Evolutionary conservation across 2,797 vertebrate genomes (phyloP).

Genomic region (Triplophysa yarkandensis): DNA sequence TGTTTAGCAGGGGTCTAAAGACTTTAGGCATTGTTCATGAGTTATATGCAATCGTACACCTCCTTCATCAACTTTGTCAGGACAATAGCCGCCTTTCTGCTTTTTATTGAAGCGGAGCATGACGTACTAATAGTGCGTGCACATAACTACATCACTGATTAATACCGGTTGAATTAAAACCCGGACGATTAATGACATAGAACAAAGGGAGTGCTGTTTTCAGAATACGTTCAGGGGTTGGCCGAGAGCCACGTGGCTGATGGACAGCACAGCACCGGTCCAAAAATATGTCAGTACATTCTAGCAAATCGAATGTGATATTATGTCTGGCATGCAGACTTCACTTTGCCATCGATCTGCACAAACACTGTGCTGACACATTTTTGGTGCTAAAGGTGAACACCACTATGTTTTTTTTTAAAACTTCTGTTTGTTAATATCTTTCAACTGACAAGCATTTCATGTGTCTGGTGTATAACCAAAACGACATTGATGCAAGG

Average conservation of each 20-base stretch:
- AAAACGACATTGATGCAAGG: background rate
- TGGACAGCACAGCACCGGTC: conserved; percentile 60
- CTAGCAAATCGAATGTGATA: conserved; percentile 58
- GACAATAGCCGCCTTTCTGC: conserved; percentile 12
- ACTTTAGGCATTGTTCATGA: conserved; percentile 33
- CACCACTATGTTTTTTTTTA: conserved; percentile 28
- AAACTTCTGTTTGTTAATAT: conserved; percentile 11
- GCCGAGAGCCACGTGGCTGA: conserved; percentile 56
- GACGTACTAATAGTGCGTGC: conserved; percentile 48
- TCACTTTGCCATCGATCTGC: conserved; percentile 58
- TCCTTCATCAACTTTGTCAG: conserved; percentile 32
- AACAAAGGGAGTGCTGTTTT: conserved; percentile 66
- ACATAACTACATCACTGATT: conserved; percentile 67
- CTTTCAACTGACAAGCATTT: conserved; percentile 26
- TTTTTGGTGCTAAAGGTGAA: conserved; percentile 50
- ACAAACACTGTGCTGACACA: conserved; percentile 56
- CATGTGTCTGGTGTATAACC: background rate
- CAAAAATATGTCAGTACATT: conserved; percentile 66
- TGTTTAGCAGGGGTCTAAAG: conserved; percentile 16
- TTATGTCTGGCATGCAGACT: conserved; percentile 64
- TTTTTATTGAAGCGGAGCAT: conserved; percentile 20
- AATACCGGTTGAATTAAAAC: conserved; percentile 61
- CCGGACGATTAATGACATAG: conserved; percentile 47
- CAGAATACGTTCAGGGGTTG: conserved; percentile 53
- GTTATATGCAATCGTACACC: conserved; percentile 28